These are phyloP conservation scores for Cerceris rybyensis DNA, from an alignment of 2,888 invertebrate species.

Conservation along the genomic window DNA sequence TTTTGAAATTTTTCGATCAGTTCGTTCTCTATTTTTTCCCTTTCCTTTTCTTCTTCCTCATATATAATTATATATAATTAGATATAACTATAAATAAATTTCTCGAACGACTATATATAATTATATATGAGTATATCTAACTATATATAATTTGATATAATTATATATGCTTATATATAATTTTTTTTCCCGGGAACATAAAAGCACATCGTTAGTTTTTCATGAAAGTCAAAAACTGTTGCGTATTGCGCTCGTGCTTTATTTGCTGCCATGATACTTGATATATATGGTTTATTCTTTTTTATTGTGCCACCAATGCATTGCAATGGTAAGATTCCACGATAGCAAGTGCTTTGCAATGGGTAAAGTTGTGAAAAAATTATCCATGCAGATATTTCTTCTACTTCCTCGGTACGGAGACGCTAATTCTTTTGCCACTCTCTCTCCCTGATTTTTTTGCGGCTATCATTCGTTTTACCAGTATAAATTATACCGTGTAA, in stretches of 20 bases:
- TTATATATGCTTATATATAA: too few species aligned
- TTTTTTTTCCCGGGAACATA: slow-evolving; percentile 66
- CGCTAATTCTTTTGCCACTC: slow-evolving; percentile 69
- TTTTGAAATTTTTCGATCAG: too few species aligned
- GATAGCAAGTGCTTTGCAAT: slow-evolving; percentile 56
- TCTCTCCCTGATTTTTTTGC: slow-evolving; percentile 64
- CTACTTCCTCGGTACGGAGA: slow-evolving; percentile 58
- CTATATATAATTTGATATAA: too few species aligned
- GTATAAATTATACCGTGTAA: slow-evolving; percentile 62
- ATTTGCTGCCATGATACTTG: slow-evolving; percentile 48
- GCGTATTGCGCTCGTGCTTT: slow-evolving; percentile 35
- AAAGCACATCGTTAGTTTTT: slow-evolving; percentile 59
- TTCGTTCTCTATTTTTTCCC: too few species aligned
- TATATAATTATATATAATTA: too few species aligned
- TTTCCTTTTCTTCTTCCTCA: too few species aligned
- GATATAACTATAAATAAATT: too few species aligned
- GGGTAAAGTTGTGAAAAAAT: slow-evolving; percentile 64
- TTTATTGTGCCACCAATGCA: slow-evolving; percentile 55
- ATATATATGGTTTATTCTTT: slow-evolving; percentile 60
- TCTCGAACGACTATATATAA: too few species aligned
- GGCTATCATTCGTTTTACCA: slow-evolving; percentile 53
- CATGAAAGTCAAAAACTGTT: slow-evolving; percentile 57
- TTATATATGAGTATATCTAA: too few species aligned
- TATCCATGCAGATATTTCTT: slow-evolving; percentile 67
- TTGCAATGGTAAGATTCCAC: slow-evolving; percentile 60